Conservation (phyloP, 2,113 vertebrate genomes). For the Lepisosteus osseus region DNA sequence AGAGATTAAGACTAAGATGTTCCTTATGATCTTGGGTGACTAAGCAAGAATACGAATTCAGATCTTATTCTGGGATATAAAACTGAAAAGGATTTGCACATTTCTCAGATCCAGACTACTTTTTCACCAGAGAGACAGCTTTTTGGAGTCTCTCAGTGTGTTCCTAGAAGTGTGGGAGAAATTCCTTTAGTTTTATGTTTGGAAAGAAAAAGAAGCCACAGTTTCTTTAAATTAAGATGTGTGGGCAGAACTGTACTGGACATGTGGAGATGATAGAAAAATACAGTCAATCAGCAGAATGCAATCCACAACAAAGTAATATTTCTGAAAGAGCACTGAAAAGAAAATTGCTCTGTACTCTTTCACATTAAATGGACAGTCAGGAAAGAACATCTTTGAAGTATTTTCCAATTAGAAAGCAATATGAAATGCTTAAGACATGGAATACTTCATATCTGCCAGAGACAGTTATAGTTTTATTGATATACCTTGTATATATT, state of each 20-base stretch:
- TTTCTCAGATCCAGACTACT: constrained; percentile 35
- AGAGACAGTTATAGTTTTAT: no score
- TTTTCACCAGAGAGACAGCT: no score
- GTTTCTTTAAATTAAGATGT: constrained; percentile 9
- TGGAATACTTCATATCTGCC: neutral
- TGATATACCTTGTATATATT: no score
- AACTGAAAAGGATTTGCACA: constrained; percentile 37
- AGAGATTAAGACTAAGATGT: constrained; percentile 31
- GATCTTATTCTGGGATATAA: constrained; percentile 33
- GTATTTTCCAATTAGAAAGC: constrained; percentile 18
- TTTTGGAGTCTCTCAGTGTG: no score
- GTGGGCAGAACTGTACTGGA: constrained; percentile 1
- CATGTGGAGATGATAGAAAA: constrained; percentile 11
- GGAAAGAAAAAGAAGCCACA: constrained; percentile 9
- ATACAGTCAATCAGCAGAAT: neutral
- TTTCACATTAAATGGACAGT: neutral
- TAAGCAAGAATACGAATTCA: constrained; percentile 51
- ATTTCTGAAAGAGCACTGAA: no score
- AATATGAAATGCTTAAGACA: constrained; percentile 6
- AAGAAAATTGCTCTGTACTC: no score
- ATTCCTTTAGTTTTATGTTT: neutral
- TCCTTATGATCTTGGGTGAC: constrained; percentile 60
- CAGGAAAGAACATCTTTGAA: constrained; percentile 6
- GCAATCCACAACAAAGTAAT: no score
- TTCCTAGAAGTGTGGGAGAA: neutral